These are phyloP conservation scores for Corydoras sp. DNA, from an alignment of 2,113 vertebrate species.

Conservation along the genomic window DNA sequence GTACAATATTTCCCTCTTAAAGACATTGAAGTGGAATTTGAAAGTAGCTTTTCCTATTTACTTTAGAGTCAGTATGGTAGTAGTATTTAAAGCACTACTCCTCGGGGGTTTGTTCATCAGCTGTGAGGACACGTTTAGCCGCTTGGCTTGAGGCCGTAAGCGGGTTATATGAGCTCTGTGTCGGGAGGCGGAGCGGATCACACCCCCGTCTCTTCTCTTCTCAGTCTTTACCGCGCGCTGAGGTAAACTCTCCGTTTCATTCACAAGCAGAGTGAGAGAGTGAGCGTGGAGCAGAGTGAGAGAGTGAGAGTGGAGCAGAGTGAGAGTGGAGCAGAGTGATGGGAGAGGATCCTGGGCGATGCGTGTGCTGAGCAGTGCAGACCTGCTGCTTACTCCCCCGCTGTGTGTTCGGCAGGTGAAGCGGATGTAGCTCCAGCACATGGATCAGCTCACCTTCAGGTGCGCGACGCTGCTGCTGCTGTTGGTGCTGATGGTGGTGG, in stretches of 20 bases:
- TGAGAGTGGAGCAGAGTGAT: background rate
- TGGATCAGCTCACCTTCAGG: conserved; percentile 16
- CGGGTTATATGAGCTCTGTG: too few relatives aligned
- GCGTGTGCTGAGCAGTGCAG: background rate
- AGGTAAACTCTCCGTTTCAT: background rate
- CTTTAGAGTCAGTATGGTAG: too few relatives aligned
- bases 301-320: background rate
- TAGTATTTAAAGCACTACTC: too few relatives aligned
- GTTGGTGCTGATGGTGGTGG: too few relatives aligned
- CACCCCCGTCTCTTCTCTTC: background rate
- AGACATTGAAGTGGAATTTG: too few relatives aligned
- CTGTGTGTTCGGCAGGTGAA: background rate
- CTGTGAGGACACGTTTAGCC: too few relatives aligned
- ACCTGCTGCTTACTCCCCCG: background rate
- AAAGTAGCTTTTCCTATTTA: too few relatives aligned
- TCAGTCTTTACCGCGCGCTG: background rate
- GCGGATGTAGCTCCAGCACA: conserved; percentile 16
- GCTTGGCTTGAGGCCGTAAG: too few relatives aligned
- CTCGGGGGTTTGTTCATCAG: too few relatives aligned
- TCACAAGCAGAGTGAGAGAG: background rate
- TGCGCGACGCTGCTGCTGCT: conserved; percentile 20
- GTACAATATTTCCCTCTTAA: too few relatives aligned
- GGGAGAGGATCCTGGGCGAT: background rate
- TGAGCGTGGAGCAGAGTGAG: background rate
- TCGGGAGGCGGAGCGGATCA: background rate